phyloP scores from a whole-genome alignment of 2,888 invertebrate species.

The Erebia palarica region DNA sequence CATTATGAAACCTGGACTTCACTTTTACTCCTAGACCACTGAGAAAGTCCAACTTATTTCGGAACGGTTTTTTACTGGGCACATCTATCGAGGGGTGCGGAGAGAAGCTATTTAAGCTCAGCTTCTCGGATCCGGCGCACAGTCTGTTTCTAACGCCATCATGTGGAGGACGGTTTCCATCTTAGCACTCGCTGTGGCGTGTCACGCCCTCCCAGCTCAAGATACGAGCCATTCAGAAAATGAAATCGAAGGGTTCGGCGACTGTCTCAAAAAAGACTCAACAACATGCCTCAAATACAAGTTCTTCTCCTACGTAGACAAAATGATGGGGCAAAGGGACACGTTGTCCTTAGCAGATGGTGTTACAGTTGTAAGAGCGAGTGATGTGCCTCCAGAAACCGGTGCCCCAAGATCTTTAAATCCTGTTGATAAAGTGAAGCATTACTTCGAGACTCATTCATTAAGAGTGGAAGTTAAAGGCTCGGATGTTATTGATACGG shows the following conservation, averaged over 20 bases:
- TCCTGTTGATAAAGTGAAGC: constrained; percentile 87
- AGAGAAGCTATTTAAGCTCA: constrained; percentile 70
- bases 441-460: constrained; percentile 90
- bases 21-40: constrained; percentile 71
- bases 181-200: constrained; percentile 73
- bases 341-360: constrained; percentile 91
- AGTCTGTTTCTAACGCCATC: constrained; percentile 60
- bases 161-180: constrained; percentile 71
- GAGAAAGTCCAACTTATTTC: constrained; percentile 74
- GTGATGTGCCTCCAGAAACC: constrained; percentile 86
- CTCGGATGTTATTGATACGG: constrained; percentile 90
- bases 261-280: constrained; percentile 92
- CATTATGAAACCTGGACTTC: constrained; percentile 73
- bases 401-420: constrained; percentile 90
- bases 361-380: constrained; percentile 90
- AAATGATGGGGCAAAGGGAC: constrained; percentile 91
- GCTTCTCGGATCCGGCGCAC: constrained; percentile 60
- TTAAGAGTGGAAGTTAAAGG: constrained; percentile 93
- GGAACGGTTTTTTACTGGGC: constrained; percentile 58
- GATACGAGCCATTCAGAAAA: constrained; percentile 88
- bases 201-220: constrained; percentile 86
- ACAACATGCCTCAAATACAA: constrained; percentile 93
- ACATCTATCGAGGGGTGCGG: constrained; percentile 60
- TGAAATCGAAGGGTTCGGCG: constrained; percentile 90
- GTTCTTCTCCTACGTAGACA: constrained; percentile 93